Evolutionary conservation across 2,113 vertebrate genomes (phyloP), one percentile per base, ranked within the genome.

Genomic region (Thinocorus orbignyianus): DNA sequence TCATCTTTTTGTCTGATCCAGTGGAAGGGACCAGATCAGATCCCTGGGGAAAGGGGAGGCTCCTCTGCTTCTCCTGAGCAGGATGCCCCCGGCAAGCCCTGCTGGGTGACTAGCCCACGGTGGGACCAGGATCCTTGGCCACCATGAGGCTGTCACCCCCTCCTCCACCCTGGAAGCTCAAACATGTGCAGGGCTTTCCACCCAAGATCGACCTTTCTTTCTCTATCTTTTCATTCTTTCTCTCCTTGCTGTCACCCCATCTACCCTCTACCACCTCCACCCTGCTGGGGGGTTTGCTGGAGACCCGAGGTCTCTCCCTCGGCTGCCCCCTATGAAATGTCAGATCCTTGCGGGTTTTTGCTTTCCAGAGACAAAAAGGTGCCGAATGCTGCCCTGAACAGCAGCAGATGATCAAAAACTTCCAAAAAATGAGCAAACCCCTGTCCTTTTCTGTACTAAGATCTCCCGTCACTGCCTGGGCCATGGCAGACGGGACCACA

Each of bases 331-430:
- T 93, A 93, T 3, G 8, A 39, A 87, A 90, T 35, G 49, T 82
- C 73, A 86, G 62, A 91, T 94, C 72, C 72, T 77, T 4, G 2
- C 0, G 33, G 86, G 87, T 94, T 94, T 95, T 61, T 94, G 83
- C 83, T 96, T 96, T 91, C 68, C 79, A 74, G 89, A 96, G 55
- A 62, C 60, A 33, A 92, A 95, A 85, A 88, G 87, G 94, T 93
- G 91, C 93, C 88, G 54, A 93, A 49, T 26, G 73, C 92, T 94
- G 93, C 77, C 80, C 42, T 3, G 9, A 91, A 81, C 33, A 42
- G 94, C 76, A 92, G 96, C 91, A 93, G 96, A 80, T 92, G 94
- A 93, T 93, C 90, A 85, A 91, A 96, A 89, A 68, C 90, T 94
- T 90, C 57, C 28, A 11, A 55, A 93, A 93, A 93, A 93, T 3